These are phyloP conservation scores for Shargacucullia verbasci DNA, from an alignment of 2,888 invertebrate genomes.

Conservation along the genomic window DNA sequence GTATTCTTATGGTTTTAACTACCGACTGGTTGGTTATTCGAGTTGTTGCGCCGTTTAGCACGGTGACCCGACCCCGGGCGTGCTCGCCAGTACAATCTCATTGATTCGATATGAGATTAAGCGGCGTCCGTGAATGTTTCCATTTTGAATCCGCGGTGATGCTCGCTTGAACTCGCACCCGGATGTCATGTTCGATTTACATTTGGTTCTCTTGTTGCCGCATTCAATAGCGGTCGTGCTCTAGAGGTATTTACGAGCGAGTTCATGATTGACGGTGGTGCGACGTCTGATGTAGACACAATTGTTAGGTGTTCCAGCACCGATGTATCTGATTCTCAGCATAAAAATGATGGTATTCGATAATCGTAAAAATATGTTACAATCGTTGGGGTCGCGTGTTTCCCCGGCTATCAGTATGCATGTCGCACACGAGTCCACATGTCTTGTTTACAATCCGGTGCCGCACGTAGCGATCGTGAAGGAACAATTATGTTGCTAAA, in stretches of 20 bases:
- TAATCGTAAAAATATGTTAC: slow-evolving; percentile 69
- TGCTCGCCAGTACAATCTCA: slow-evolving; percentile 77
- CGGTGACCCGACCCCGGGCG: slow-evolving; percentile 78
- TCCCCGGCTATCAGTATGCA: slow-evolving; percentile 81
- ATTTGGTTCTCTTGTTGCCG: slow-evolving; percentile 77
- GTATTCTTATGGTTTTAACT: slow-evolving; percentile 67
- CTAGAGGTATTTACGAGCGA: slow-evolving; percentile 63
- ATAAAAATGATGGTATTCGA: slow-evolving; percentile 63
- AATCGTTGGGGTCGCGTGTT: slow-evolving; percentile 70
- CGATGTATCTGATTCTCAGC: slow-evolving; percentile 47
- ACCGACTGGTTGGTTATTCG: slow-evolving; percentile 63
- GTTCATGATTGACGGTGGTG: slow-evolving; percentile 72
- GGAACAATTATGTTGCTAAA: slow-evolving; percentile 68
- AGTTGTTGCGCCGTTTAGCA: slow-evolving; percentile 82
- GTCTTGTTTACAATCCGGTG: slow-evolving; percentile 75
- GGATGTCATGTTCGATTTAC: slow-evolving; percentile 84
- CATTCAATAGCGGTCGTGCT: slow-evolving; percentile 76
- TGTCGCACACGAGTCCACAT: slow-evolving; percentile 55
- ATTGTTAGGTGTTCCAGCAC: slow-evolving; percentile 47
- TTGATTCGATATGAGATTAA: slow-evolving; percentile 84
- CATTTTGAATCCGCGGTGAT: slow-evolving; percentile 80
- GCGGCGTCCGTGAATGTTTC: slow-evolving; percentile 80
- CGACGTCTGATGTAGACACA: slow-evolving; percentile 59
- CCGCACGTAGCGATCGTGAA: slow-evolving; percentile 64
- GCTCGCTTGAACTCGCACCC: slow-evolving; percentile 83